A percentile compares a stretch with the other conserved stretches of the same genome.
phyloP scores from a whole-genome alignment of 2,113 vertebrate species.

The Aix galericulata region DNA sequence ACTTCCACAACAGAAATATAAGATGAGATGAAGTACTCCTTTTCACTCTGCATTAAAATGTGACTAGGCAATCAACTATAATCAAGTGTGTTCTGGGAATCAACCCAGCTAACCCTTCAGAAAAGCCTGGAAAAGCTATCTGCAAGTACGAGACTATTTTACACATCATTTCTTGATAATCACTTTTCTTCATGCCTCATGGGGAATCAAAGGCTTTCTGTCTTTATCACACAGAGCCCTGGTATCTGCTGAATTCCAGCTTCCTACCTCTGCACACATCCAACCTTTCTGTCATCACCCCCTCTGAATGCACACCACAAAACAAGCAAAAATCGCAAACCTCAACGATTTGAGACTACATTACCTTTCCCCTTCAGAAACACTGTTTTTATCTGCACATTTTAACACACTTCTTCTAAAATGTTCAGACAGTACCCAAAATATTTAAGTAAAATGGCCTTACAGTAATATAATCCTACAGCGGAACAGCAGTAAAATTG shows the following conservation, averaged over 20 bases:
- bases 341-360: not conserved
- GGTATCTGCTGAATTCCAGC: not conserved
- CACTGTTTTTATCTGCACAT: not conserved
- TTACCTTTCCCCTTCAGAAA: not conserved
- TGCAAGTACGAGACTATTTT: not conserved
- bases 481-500: not conserved
- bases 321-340: not conserved
- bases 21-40: not conserved
- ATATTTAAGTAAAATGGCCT: not conserved
- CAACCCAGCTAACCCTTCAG: not conserved
- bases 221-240: not conserved
- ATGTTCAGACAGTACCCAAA: not conserved
- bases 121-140: not conserved
- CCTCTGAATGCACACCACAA: not conserved
- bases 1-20: not conserved
- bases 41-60: not conserved
- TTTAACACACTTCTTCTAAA: not conserved
- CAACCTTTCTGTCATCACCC: not conserved
- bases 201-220: not conserved
- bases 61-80: not conserved
- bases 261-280: not conserved
- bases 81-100: not conserved
- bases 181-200: not conserved
- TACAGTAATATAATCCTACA: not conserved
- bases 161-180: not conserved